Evolutionary conservation across 2,888 invertebrate genomes (phyloP), one percentile per base, ranked within the genome.

Genomic region (Ecliptopera silaceata): DNA sequence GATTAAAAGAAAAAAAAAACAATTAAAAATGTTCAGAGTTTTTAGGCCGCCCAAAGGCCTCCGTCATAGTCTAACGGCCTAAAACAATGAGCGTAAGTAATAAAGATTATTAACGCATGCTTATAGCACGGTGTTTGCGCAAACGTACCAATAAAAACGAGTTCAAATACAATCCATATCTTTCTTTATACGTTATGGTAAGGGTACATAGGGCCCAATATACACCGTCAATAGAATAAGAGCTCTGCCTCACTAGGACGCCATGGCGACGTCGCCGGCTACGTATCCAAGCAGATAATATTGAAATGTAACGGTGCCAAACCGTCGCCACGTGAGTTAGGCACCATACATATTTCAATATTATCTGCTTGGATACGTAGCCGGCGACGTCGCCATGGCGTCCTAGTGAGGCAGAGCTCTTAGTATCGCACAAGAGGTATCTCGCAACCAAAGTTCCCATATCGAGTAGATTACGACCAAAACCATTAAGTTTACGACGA

Each of bases 401-500:
- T n/a, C n/a, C n/a, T n/a, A n/a, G n/a, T n/a, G n/a, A n/a, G n/a
- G n/a, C n/a, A n/a, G n/a, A n/a, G n/a, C n/a, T n/a, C n/a, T n/a
- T n/a, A n/a, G 34, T 68, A 73, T 70, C 70, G 70, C 66, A 74
- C 75, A 72, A 72, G 64, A 74, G 73, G 64, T 77, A 86, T 86
- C 80, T 81, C 71, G 71, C 75, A 76, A 80, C 74, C 74, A 75
- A 70, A 78, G 82, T 90, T 88, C 89, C 89, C 89, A 88, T 88
- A 88, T 86, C 88, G 82, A 74, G 77, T 75, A 74, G 80, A 86
- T 86, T 85, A 83, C 84, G 77, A 81, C 75, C 78, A 75, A 76
- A 75, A 77, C 84, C 77, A 87, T 88, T 84, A 88, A 72, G 72
- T 89, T 89, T 87, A 88, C 82, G 84, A 84, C 77, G 71, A 72